These are phyloP conservation scores for Prosopocoilus inquinatus DNA, from an alignment of 2,888 invertebrate species.

Conservation along the genomic window DNA sequence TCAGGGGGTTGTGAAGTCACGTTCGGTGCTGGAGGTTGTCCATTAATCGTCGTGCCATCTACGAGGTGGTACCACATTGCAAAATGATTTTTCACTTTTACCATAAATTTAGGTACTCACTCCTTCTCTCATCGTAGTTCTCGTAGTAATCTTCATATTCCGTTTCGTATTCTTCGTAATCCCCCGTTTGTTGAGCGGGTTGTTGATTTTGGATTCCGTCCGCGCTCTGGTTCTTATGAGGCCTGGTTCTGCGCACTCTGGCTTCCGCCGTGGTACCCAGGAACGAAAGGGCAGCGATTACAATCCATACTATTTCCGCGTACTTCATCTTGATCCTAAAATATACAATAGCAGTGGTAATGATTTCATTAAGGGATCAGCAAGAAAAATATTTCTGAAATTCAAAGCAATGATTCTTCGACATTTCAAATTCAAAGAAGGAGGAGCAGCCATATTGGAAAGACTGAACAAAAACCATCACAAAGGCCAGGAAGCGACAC, in stretches of 20 bases:
- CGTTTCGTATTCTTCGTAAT: constrained; percentile 41
- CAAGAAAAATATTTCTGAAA: background rate
- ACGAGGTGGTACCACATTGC: too few species aligned
- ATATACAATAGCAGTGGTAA: background rate
- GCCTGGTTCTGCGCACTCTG: constrained; percentile 31
- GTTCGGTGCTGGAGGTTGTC: constrained; percentile 8
- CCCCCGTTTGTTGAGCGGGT: constrained; percentile 37
- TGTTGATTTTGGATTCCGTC: constrained; percentile 40
- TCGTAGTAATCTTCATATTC: constrained; percentile 35
- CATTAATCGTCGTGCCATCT: too few species aligned
- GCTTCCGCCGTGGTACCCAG: constrained; percentile 34
- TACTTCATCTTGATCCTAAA: constrained; percentile 19
- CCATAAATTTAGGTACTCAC: background rate
- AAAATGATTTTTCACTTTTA: too few species aligned
- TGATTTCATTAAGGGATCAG: background rate
- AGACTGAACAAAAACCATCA: constrained; percentile 66
- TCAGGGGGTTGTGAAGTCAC: constrained; percentile 45
- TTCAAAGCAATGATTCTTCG: too few species aligned
- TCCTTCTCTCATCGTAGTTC: constrained; percentile 11
- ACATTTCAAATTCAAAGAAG: constrained; percentile 67
- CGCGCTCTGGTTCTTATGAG: constrained; percentile 2
- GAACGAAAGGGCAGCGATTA: constrained; percentile 32
- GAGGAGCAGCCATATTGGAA: constrained; percentile 66
- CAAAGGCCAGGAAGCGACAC: constrained; percentile 57
- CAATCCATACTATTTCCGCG: constrained; percentile 27